Evolutionary conservation across 2,797 vertebrate genomes (phyloP).

Genomic region (Brachyalestes nurse): DNA sequence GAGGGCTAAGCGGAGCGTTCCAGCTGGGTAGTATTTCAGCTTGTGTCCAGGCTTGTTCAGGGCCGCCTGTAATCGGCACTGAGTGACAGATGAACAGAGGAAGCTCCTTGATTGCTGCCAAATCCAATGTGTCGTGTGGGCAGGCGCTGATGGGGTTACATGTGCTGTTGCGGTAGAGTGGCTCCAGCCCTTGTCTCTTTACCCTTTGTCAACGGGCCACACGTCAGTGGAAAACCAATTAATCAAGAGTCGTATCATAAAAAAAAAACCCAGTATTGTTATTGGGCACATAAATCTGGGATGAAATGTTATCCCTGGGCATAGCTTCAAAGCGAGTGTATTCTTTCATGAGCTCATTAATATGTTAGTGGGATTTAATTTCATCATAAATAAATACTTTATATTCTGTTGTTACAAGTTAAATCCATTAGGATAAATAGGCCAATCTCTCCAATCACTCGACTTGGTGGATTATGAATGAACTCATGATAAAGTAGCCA

Average conservation of each 20-base stretch:
- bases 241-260: constrained; percentile 42
- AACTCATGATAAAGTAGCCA: constrained; percentile 24
- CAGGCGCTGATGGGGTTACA: constrained; percentile 52
- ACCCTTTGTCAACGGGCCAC: constrained; percentile 46
- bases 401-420: constrained; percentile 36
- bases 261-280: constrained; percentile 5
- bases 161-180: constrained; percentile 24
- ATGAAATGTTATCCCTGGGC: constrained; percentile 41
- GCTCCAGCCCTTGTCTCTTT: constrained; percentile 35
- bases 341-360: constrained; percentile 9
- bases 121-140: constrained; percentile 42
- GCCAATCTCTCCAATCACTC: neutral
- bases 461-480: constrained; percentile 19
- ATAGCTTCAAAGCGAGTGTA: neutral
- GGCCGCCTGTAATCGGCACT: constrained; percentile 41
- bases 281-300: constrained; percentile 42
- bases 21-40: constrained; percentile 44
- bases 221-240: constrained; percentile 55
- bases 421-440: constrained; percentile 46
- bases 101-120: constrained; percentile 50
- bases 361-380: constrained; percentile 44
- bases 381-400: constrained; percentile 48
- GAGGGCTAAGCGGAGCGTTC: constrained; percentile 31
- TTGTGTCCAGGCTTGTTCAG: constrained; percentile 45
- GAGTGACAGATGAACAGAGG: constrained; percentile 56